A percentile compares a stretch with the other conserved stretches of the same genome.
Conservation (phyloP, 2,888 invertebrate genomes). For the Drosophila paramelanica region DNA sequence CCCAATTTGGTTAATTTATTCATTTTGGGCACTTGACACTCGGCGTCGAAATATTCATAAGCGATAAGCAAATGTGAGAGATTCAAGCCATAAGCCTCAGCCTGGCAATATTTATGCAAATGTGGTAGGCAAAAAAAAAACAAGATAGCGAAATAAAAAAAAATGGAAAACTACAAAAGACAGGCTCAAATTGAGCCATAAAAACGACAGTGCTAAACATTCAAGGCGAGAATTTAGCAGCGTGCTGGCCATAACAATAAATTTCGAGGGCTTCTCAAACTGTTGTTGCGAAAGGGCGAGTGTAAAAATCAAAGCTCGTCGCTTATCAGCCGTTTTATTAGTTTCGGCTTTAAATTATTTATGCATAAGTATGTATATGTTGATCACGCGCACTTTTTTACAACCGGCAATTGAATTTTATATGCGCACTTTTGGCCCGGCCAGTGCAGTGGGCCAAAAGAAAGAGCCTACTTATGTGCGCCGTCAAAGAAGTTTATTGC, state of each 20-base stretch:
- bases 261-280: constrained; percentile 32
- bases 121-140: constrained; percentile 1
- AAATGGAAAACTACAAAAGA: constrained; percentile 53
- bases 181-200: constrained; percentile 64
- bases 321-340: constrained; percentile 72
- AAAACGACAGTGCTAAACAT: constrained; percentile 63
- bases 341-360: constrained; percentile 74
- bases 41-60: constrained; percentile 78
- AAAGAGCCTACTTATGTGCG: constrained; percentile 68
- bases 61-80: constrained; percentile 62
- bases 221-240: constrained; percentile 64
- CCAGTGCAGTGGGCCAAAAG: constrained; percentile 1
- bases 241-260: constrained; percentile 58
- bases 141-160: not conserved
- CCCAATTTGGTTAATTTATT: constrained; percentile 67
- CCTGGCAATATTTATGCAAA: constrained; percentile 52
- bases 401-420: constrained; percentile 75
- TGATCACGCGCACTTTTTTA: constrained; percentile 71
- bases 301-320: constrained; percentile 75
- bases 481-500: constrained; percentile 52
- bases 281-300: constrained; percentile 18
- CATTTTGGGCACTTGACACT: constrained; percentile 57
- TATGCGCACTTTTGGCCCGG: constrained; percentile 34
- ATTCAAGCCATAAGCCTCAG: constrained; percentile 34
- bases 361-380: constrained; percentile 24